Evolutionary conservation across 2,797 vertebrate genomes (phyloP), one percentile per base, ranked within the genome.

Genomic region (Sebastes iracundus): DNA sequence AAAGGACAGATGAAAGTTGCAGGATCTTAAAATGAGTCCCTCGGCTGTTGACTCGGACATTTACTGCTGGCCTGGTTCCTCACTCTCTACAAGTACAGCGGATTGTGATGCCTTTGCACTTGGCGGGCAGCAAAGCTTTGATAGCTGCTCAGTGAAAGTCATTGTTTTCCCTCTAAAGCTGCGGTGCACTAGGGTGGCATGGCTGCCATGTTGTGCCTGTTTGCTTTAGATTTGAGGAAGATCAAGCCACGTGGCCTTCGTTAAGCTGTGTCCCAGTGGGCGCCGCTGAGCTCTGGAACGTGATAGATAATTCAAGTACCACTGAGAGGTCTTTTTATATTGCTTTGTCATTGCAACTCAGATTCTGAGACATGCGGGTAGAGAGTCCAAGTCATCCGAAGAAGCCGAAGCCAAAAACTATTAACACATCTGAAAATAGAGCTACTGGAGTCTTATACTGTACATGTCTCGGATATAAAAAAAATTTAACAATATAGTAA

Each of bases 201-300:
- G 66, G 70, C 55, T 71, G 83, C 85, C 86, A 85, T 77, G 82
- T 79, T 83, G 69, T 71, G 72, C 65, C 77, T 94, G 90, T 94
- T 95, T 94, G 85, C 86, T 94, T 95, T 93, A 94, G 93, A 88
- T 91, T 88, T 92, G 81, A 88, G 23, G 72, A 84, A 93, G 91
- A 92, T 95, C 83, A 90, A 82, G 72, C 74, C 77, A 35, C 20
- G 23, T 58, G 71, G 77, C 72, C 63, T 77, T 82, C 1, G 60
- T 71, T 92, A 87, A 93, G 84, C 90, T 83, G 56, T 6, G 22
- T 59, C 82, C 59, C 81, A 65, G 74, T 33, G 49, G 78, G 86
- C 6, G 35, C 38, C 4, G 12, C 75, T 67, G 27, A 61, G 56
- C 73, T 87, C n/a, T 60, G 53, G 14, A 63, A 73, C 30, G 7